phyloP scores from a whole-genome alignment of 2,888 invertebrate species.

The Ceraclea dissimilis region DNA sequence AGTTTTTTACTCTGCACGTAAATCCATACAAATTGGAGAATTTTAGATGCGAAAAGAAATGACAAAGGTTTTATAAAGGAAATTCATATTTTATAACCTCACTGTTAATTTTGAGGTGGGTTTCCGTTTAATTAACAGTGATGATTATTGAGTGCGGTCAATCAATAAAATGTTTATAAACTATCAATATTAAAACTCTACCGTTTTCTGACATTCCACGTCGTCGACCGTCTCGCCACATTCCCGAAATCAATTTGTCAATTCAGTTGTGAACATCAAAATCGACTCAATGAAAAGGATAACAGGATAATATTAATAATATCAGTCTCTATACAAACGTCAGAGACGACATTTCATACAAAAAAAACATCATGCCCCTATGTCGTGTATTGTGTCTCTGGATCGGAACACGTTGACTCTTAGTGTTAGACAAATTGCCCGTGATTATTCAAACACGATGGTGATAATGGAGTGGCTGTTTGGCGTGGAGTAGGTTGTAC shows the following conservation, averaged over 20 bases:
- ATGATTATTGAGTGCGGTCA: too few species aligned
- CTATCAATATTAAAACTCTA: too few species aligned
- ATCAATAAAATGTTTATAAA: too few species aligned
- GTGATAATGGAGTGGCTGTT: conserved; percentile 24
- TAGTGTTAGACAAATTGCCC: conserved; percentile 22
- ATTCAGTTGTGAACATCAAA: conserved; percentile 14
- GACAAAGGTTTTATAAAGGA: too few species aligned
- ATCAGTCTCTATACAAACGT: not conserved
- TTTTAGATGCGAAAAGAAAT: too few species aligned
- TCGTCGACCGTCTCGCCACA: not conserved
- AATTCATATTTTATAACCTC: too few species aligned
- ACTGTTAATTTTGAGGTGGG: too few species aligned
- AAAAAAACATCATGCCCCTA: not conserved
- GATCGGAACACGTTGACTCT: not conserved
- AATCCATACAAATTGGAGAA: too few species aligned
- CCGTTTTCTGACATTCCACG: too few species aligned
- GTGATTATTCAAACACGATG: conserved; percentile 24
- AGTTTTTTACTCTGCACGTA: too few species aligned
- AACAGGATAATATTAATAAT: conserved; percentile 8
- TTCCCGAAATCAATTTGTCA: conserved; percentile 18
- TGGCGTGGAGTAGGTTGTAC: conserved; percentile 18
- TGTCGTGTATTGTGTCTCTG: not conserved
- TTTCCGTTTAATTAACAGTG: too few species aligned
- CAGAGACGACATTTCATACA: not conserved
- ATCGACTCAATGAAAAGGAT: conserved; percentile 15